Evolutionary conservation across 2,888 invertebrate genomes (phyloP).

Genomic region (Hirtodrosophila histrioides): DNA sequence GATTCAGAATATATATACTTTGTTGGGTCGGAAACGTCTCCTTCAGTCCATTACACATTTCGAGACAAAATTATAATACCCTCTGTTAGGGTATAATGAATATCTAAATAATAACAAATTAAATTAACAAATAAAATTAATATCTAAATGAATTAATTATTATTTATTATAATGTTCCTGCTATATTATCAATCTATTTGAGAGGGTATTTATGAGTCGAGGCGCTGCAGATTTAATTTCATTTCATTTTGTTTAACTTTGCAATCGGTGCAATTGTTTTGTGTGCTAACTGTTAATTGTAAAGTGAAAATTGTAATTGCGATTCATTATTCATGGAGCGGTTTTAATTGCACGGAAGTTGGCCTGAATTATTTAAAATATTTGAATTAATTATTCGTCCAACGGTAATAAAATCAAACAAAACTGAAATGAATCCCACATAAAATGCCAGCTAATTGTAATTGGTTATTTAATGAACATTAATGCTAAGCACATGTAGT

Average conservation of each 20-base stretch:
- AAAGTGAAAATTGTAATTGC: conserved; percentile 28
- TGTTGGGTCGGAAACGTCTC: too few species aligned
- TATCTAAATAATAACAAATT: too few species aligned
- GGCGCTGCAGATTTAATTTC: too few species aligned
- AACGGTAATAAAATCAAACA: conserved; percentile 1
- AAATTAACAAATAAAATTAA: too few species aligned
- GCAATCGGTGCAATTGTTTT: conserved; percentile 10
- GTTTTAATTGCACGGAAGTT: conserved; percentile 14
- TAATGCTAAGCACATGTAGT: conserved; percentile 24
- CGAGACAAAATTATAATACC: too few species aligned
- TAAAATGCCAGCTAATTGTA: conserved; percentile 20
- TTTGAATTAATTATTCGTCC: conserved; percentile 10
- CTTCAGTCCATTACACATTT: too few species aligned
- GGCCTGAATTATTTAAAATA: conserved; percentile 8
- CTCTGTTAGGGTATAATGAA: too few species aligned
- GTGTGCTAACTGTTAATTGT: conserved; percentile 8
- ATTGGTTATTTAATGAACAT: conserved; percentile 45
- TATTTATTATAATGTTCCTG: too few species aligned
- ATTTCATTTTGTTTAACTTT: background rate
- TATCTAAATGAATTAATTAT: too few species aligned
- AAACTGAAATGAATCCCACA: background rate
- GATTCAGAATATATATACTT: too few species aligned
- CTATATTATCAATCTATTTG: too few species aligned
- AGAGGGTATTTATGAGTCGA: too few species aligned
- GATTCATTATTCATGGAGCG: conserved; percentile 26